Conservation (phyloP, 30 jellyfish, hydroid and myxozoan genomes). For the Aurelia coerulea region DNA sequence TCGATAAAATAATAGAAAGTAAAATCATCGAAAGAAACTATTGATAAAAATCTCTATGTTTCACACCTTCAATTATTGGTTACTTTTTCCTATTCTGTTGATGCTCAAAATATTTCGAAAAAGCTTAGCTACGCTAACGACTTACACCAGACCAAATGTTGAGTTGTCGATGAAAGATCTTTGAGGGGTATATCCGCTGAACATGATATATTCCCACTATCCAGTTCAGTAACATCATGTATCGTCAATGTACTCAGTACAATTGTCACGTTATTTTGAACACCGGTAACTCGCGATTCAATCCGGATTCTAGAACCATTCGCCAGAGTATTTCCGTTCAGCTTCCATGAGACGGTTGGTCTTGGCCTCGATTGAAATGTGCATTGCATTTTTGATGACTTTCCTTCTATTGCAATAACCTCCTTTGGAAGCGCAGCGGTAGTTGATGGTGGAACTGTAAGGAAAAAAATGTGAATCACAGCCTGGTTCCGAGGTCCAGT, state of each 20-base stretch:
- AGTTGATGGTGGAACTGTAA: slow-evolving; percentile 60
- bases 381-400: slow-evolving; percentile 41
- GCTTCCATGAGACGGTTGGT: slow-evolving; percentile 56
- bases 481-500: not conserved
- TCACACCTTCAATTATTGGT: no score
- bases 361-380: slow-evolving; percentile 56
- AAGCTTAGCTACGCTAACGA: not conserved
- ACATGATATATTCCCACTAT: slow-evolving; percentile 54
- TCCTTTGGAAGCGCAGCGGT: slow-evolving; percentile 53
- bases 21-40: no score
- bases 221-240: slow-evolving; percentile 26
- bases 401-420: slow-evolving; percentile 45
- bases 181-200: slow-evolving; percentile 48
- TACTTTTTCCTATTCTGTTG: not conserved
- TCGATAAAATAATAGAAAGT: no score
- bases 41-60: no score
- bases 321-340: slow-evolving; percentile 39
- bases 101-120: not conserved
- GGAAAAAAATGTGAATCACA: not conserved
- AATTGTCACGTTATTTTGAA: slow-evolving; percentile 8
- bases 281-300: slow-evolving; percentile 3
- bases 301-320: slow-evolving; percentile 27
- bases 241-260: slow-evolving; percentile 54
- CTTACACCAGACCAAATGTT: slow-evolving; percentile 61
- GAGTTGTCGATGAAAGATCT: slow-evolving; percentile 21